Evolutionary conservation across 2,888 invertebrate species (phyloP), one percentile per base, ranked within the genome.

Genomic region (Tetranychus piercei): DNA sequence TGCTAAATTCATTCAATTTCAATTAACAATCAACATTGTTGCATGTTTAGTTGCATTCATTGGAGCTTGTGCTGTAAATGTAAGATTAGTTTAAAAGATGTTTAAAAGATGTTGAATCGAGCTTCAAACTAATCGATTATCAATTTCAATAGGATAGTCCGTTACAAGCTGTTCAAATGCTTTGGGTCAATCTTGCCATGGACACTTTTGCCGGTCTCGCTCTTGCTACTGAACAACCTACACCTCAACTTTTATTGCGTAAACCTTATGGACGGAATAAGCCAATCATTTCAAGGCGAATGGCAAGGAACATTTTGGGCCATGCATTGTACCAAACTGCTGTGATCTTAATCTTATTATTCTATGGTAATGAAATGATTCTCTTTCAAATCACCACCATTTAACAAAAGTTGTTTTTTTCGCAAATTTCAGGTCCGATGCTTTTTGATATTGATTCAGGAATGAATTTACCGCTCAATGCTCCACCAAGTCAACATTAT

Each of bases 101-200:
- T 5, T 34, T 3, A 34, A 34, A 34, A 34, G 5, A 1, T 34
- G 3, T 34, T 3, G 3, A 34, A 34, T 34, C 34, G 34, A 34
- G 34, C 3, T 34, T 69, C 20, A 11, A 20, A 20, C 20, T 69
- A 11, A 18, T 22, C 8, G 11, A 20, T 11, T 20, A 22, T 20
- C 66, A 20, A 5, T 44, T 43, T 5, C n/a, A 44, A 44, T 55
- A 77, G 78, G 95, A 95, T 87, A 94, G 94, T 82, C 96, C 96
- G 77, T 87, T 96, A 77, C 94, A 92, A 89, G 97, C 96, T 80
- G 95, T 97, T 79, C 96, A 97, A 88, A 97, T 97, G 96, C 87
- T 97, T 82, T 97, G 97, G 97, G 96, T 97, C 80, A 97, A 97
- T 84, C 86, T 97, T 78, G 97, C 97, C 81, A 97, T 97, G 96